Percentiles rank a stretch among this genome's conserved stretches.
phyloP scores from a whole-genome alignment of 2,888 invertebrate species.

The Augiades crinisus region DNA sequence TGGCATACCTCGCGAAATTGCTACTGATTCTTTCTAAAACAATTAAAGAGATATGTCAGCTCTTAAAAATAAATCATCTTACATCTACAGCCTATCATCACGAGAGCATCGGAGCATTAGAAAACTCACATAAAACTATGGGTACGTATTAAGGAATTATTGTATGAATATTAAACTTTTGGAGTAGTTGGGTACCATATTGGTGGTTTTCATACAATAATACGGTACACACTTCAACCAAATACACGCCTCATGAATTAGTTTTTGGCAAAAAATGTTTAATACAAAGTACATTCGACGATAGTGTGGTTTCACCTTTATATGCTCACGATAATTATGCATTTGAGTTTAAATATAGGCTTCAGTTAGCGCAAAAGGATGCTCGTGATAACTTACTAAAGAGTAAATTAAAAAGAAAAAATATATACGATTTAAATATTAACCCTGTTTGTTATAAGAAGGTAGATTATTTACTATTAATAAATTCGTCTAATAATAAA shows the following conservation, averaged over 20 bases:
- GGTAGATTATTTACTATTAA: neutral
- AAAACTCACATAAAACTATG: constrained; percentile 24
- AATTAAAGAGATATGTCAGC: constrained; percentile 25
- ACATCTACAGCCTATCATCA: constrained; percentile 29
- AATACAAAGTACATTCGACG: constrained; percentile 3
- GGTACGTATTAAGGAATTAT: constrained; percentile 11
- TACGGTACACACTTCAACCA: constrained; percentile 17
- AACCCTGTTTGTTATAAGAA: neutral
- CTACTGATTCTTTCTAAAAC: neutral
- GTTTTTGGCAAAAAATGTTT: constrained; percentile 20
- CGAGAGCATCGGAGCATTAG: constrained; percentile 27
- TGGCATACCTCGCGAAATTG: neutral
- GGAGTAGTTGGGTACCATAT: constrained; percentile 13
- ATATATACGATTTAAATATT: too few relatives aligned
- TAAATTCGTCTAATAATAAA: neutral
- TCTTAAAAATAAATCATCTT: constrained; percentile 27
- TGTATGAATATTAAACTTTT: neutral
- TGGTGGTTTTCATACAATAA: constrained; percentile 21
- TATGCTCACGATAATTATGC: too few relatives aligned
- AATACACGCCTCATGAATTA: constrained; percentile 24
- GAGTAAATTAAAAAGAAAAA: too few relatives aligned
- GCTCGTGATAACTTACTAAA: constrained; percentile 2
- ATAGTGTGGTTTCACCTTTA: too few relatives aligned
- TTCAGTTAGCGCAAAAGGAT: too few relatives aligned
- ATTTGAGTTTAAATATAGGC: too few relatives aligned